phyloP scores from a whole-genome alignment of 2,797 vertebrate genomes.

The Serranus cabrilla region DNA sequence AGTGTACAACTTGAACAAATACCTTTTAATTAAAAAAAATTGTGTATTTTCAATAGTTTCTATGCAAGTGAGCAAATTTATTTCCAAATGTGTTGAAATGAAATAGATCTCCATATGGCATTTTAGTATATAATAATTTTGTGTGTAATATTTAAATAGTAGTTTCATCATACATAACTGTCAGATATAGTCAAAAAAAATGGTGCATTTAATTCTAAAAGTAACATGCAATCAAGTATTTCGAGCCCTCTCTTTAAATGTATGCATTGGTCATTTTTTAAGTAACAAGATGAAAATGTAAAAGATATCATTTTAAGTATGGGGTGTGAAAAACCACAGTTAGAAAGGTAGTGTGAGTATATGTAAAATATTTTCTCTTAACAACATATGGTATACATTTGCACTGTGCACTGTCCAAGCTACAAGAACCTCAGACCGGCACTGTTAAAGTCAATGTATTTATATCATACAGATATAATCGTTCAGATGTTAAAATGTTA shows the following conservation, averaged over 20 bases:
- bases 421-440: not conserved
- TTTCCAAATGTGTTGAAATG: too few relatives aligned
- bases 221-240: too few relatives aligned
- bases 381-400: slow-evolving; percentile 14
- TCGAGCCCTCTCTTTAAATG: too few relatives aligned
- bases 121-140: too few relatives aligned
- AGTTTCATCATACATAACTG: too few relatives aligned
- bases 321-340: not conserved
- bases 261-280: not conserved
- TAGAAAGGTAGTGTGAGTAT: not conserved
- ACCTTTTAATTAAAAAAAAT: too few relatives aligned
- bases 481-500: not conserved
- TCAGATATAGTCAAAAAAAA: too few relatives aligned
- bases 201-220: too few relatives aligned
- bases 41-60: too few relatives aligned
- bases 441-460: not conserved
- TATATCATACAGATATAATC: not conserved
- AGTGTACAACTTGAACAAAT: not conserved
- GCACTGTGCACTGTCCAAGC: slow-evolving; percentile 1
- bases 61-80: too few relatives aligned
- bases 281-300: not conserved
- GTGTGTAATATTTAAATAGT: too few relatives aligned
- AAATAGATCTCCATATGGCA: too few relatives aligned
- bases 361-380: slow-evolving; percentile 14
- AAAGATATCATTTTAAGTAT: not conserved